These are phyloP conservation scores for Brachyhypopomus gauderio DNA, from an alignment of 2,113 vertebrate species.

Conservation along the genomic window DNA sequence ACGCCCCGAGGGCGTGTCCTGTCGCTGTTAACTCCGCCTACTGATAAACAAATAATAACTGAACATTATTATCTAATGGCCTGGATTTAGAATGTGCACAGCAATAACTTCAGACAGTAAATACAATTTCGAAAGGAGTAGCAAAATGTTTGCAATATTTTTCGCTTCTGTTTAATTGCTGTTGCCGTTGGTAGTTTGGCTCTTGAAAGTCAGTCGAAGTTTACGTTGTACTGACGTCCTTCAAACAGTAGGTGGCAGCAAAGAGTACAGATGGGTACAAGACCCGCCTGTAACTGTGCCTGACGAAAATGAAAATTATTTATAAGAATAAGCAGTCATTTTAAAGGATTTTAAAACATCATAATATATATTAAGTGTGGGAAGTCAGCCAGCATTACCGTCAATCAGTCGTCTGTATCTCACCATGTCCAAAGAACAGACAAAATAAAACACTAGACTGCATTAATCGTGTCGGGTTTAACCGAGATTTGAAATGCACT, in stretches of 20 bases:
- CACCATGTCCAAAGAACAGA: not conserved
- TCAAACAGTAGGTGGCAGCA: slow-evolving; percentile 31
- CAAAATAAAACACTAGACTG: not conserved
- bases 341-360: too few relatives aligned
- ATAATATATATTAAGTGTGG: not conserved
- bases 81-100: not conserved
- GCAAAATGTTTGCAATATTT: not conserved
- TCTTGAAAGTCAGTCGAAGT: not conserved
- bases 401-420: not conserved
- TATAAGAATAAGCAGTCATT: not conserved
- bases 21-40: not conserved
- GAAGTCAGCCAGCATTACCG: not conserved
- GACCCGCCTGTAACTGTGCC: not conserved
- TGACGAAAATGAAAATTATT: not conserved
- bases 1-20: slow-evolving; percentile 74
- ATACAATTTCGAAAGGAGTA: too few relatives aligned
- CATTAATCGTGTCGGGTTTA: not conserved
- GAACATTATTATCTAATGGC: too few relatives aligned
- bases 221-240: not conserved
- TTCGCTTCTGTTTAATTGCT: not conserved
- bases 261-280: not conserved
- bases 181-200: not conserved
- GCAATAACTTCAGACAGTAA: not conserved
- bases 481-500: slow-evolving; percentile 36
- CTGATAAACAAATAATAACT: too few relatives aligned